phyloP scores from a whole-genome alignment of 2,797 vertebrate species.

The Tamandua tetradactyla region DNA sequence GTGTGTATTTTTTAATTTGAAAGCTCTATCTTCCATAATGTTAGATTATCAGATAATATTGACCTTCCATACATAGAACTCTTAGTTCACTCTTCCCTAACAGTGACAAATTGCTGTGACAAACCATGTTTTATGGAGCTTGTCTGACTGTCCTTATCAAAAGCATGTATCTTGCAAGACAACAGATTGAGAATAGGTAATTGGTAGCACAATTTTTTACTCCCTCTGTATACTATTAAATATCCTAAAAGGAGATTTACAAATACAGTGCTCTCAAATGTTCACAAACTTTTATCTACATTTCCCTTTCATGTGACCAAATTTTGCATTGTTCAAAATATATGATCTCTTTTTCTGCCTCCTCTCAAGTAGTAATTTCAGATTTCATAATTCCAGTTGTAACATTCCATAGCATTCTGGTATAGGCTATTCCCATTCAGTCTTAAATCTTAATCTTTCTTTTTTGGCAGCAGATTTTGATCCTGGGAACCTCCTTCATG shows the following conservation, averaged over 20 bases:
- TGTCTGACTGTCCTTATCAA: conserved; percentile 31
- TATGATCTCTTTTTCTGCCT: conserved; percentile 42
- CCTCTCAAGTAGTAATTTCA: conserved; percentile 35
- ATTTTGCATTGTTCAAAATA: conserved; percentile 34
- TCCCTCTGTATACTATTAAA: not conserved
- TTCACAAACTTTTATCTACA: conserved; percentile 58
- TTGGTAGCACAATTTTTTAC: conserved; percentile 23
- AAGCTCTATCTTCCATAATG: not conserved
- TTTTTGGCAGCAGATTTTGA: conserved; percentile 54
- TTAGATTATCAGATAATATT: not conserved
- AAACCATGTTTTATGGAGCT: conserved; percentile 6
- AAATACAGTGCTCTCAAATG: conserved; percentile 36
- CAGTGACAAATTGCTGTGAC: not conserved
- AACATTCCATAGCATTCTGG: conserved; percentile 63
- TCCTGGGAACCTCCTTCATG: conserved; percentile 55
- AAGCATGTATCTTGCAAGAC: conserved; percentile 23
- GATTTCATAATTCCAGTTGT: conserved; percentile 54
- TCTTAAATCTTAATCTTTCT: conserved; percentile 53
- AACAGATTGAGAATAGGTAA: conserved; percentile 7
- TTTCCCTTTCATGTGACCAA: conserved; percentile 43
- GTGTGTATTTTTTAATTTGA: not conserved
- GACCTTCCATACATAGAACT: not conserved
- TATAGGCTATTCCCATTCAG: conserved; percentile 34
- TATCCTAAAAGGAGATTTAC: not conserved
- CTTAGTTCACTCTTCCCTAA: not conserved